Evolutionary conservation across 2,797 vertebrate species (phyloP), one percentile per base, ranked within the genome.

Genomic region (Xiphophorus birchmanni): DNA sequence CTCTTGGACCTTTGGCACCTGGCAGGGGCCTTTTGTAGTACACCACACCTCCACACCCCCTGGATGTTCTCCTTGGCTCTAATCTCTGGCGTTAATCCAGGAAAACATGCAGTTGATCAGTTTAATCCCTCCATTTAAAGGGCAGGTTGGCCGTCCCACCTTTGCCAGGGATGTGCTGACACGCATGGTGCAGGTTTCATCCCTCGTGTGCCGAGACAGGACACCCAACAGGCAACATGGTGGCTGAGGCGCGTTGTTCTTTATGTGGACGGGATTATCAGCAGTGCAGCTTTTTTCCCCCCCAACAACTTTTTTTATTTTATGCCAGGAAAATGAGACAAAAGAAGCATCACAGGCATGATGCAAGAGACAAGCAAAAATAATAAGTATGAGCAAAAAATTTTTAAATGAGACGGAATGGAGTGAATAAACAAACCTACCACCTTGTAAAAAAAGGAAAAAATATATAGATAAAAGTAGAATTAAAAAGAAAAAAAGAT

Each of bases 1-100:
- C 91, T 76, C 78, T 58, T 88, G 93, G 91, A 87, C 80, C 82
- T 45, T 76, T 13, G 26, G 79, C 79, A 1, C 79, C 63, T 2
- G 29, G 35, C 0, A 1, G 44, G 63, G 80, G 78, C 84, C 84
- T 94, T 96, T 95, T 95, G 87, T 96, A 95, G 86, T 29, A 1
- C 42, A 1, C 47, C 67, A 40, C 42, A 76, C 81, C 79, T 73
- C 72, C 85, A 76, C 82, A n/a, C 88, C 90, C 47, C 50, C 86
- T 77, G 15, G 73, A 75, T 78, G 65, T 87, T 79, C 88, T 93
- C 87, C 83, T 87, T 88, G 67, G 75, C 65, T 87, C 79, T 94
- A 93, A 95, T 95, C 92, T 47, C 90, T 44, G 87, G 63, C 78
- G 87, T 79, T 95, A 94, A 95, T 95, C 94, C 91, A 80, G 60